Percentiles rank a stretch among this genome's conserved stretches.
Conservation (phyloP, 2,113 vertebrate species). For the Pongo abelii region DNA sequence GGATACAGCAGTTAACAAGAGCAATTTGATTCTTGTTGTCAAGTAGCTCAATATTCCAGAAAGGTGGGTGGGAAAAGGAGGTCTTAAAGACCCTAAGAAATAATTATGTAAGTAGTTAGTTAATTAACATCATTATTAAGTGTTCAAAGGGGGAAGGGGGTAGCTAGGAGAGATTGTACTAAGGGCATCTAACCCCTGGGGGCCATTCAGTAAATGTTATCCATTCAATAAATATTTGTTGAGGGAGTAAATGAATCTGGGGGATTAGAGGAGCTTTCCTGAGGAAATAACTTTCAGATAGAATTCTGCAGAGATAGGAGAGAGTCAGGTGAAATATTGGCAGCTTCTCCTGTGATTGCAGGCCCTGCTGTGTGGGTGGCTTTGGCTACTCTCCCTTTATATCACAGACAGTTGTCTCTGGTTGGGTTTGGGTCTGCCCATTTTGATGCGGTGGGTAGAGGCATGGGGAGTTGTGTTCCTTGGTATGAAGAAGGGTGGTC, state of each 20-base stretch:
- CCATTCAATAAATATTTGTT: background rate
- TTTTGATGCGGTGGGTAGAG: background rate
- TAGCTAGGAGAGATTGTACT: background rate
- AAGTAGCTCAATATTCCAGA: background rate
- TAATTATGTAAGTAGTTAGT: background rate
- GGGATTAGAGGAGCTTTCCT: background rate
- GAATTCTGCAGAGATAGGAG: background rate
- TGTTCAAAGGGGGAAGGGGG: background rate
- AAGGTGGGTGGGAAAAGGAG: background rate
- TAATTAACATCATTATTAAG: background rate
- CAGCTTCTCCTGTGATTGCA: background rate
- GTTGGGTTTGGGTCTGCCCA: background rate
- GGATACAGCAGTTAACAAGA: background rate
- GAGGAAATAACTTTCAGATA: background rate
- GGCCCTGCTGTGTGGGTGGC: rapidly evolving
- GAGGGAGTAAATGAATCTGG: background rate
- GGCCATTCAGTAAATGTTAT: background rate
- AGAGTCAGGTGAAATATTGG: background rate
- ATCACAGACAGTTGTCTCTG: background rate
- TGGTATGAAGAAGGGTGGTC: background rate
- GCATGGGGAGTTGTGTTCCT: background rate
- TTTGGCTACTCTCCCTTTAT: background rate
- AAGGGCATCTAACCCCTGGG: background rate
- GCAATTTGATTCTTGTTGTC: background rate
- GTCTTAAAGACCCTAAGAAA: background rate